Evolutionary conservation across 2,888 invertebrate species (phyloP).

Genomic region (Zaprionus obscuricornis): DNA sequence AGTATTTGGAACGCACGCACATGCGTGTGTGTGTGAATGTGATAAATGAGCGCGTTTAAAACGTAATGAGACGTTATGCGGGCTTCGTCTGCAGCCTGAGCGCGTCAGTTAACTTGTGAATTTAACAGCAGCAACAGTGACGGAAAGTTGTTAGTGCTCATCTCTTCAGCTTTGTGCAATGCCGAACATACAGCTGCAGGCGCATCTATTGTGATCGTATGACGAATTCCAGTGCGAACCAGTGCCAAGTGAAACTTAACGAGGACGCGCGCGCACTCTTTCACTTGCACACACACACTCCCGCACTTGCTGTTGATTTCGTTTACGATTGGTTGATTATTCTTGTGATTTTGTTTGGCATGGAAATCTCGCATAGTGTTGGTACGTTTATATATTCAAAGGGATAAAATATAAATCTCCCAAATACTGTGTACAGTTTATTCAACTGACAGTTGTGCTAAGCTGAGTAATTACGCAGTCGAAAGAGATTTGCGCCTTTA

Average conservation of each 20-base stretch:
- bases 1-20: too few species aligned
- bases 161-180: conserved; percentile 30
- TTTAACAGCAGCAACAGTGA: conserved; percentile 9
- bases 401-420: neutral
- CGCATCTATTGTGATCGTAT: conserved; percentile 14
- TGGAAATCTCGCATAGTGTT: conserved; percentile 32
- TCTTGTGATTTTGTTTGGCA: conserved; percentile 1
- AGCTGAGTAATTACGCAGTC: conserved; percentile 8
- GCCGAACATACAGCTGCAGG: conserved; percentile 9
- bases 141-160: conserved; percentile 5
- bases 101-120: conserved; percentile 29
- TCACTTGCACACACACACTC: too few species aligned
- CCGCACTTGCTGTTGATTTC: too few species aligned
- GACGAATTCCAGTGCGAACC: conserved; percentile 42
- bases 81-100: conserved; percentile 12
- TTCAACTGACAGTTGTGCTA: conserved; percentile 2
- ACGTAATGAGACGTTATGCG: conserved; percentile 42
- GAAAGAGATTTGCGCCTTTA: conserved; percentile 33
- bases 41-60: neutral
- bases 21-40: neutral
- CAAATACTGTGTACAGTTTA: conserved; percentile 2
- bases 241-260: conserved; percentile 17
- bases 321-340: too few species aligned
- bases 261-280: too few species aligned
- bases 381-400: conserved; percentile 34